Evolutionary conservation across 2,888 invertebrate genomes (phyloP).

Genomic region (Drosophila atripex): DNA sequence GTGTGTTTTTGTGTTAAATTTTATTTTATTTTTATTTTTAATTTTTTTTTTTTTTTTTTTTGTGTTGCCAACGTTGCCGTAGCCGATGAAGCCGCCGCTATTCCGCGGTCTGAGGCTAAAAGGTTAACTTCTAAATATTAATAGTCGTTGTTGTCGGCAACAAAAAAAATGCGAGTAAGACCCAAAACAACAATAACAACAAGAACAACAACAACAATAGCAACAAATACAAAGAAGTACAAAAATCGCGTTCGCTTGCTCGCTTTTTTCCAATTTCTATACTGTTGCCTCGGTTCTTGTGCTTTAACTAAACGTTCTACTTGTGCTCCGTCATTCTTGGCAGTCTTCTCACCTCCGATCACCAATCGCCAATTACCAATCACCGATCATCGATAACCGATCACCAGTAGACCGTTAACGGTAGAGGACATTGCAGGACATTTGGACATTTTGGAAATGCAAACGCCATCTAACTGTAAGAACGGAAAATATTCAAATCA

Average conservation of each 20-base stretch:
- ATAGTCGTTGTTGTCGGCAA: conserved; percentile 76
- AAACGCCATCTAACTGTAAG: conserved; percentile 45
- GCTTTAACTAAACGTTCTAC: conserved; percentile 15
- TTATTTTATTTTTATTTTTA: conserved; percentile 25
- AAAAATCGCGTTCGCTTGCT: conserved; percentile 37
- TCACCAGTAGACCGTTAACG: not conserved
- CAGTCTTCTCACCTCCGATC: conserved; percentile 3
- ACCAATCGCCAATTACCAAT: not conserved
- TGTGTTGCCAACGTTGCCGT: conserved; percentile 47
- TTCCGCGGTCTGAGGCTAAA: conserved; percentile 77
- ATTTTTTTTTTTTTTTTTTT: conserved; percentile 49
- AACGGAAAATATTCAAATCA: conserved; percentile 14
- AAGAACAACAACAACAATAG: conserved; percentile 33
- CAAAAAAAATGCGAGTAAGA: conserved; percentile 43
- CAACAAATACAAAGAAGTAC: conserved; percentile 40
- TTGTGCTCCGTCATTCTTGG: conserved; percentile 1
- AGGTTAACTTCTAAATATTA: conserved; percentile 84
- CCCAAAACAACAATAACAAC: conserved; percentile 24
- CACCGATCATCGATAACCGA: not conserved
- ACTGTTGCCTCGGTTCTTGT: conserved; percentile 4
- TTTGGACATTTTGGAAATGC: conserved; percentile 34
- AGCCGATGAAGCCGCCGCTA: conserved; percentile 73
- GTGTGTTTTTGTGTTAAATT: conserved; percentile 44
- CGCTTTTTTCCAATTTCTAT: conserved; percentile 24
- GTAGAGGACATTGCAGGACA: not conserved